Base-by-base conservation (phyloP, 2,113 vertebrate species). In the Upupa epops region DNA sequence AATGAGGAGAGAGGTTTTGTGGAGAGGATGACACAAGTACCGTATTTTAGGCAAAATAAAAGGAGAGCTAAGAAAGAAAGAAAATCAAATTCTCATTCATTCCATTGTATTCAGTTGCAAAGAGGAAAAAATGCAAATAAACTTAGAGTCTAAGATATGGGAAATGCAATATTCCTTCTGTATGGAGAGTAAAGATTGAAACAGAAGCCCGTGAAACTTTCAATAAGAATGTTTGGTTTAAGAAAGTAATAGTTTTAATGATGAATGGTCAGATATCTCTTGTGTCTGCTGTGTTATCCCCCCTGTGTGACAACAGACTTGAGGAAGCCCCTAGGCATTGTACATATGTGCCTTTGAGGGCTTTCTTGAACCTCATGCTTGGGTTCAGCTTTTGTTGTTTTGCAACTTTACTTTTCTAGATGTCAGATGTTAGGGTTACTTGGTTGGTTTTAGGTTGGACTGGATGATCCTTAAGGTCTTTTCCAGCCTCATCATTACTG, bases 301-400 rank as follows among this genome's bases (percentile, higher is more conserved):
- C 31, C 22, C 51, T 68, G 31, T 63, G 26, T 21, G 31, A 24
- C 34, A 93, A 72, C 3, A 4, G 64, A 40, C 68, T 92, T 82
- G 64, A 73, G 79, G 17, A 88, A 75, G n/a, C 31, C 21, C 48
- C 31, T 65, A 20, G 21, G 36, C 15, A 16, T 78, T 83, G 69
- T 88, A 34, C 31, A 46, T 20, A 45, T 26, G 11, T 37, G 31
- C 73, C 88, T 64, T 66, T 69, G 48, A 68, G 36, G 6, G 40
- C 71, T 91, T 82, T 74, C 86, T 93, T 94, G 91, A 96, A 92
- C 64, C 26, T 79, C 55, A 75, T 45, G 60, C 56, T 64, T 78
- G 6, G 11, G 22, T 90, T 68, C 45, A 60, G 45, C 26, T 92
- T 90, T 68, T 82, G 34, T 29, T 85, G 4, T 42, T 80, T 48